A percentile compares a stretch with the other conserved stretches of the same genome.
phyloP scores from a whole-genome alignment of 2,888 invertebrate species.

The Hoplodrina ambigua region DNA sequence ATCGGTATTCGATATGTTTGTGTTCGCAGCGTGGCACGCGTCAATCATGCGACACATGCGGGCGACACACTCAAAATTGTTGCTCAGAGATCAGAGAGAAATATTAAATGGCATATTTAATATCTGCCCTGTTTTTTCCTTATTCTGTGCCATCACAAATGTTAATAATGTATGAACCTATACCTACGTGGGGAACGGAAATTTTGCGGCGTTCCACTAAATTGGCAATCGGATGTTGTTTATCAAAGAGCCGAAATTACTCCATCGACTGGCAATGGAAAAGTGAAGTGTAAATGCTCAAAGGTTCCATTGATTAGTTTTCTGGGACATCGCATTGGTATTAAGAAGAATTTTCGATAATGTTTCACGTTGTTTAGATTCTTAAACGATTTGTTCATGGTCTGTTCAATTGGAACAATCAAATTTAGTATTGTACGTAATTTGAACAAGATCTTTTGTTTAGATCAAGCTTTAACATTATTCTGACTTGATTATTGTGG shows the following conservation, averaged over 20 bases:
- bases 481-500: neutral
- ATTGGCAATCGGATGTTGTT: slow-evolving; percentile 54
- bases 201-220: slow-evolving; percentile 43
- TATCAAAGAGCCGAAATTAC: slow-evolving; percentile 47
- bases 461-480: neutral
- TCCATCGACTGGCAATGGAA: slow-evolving; percentile 23
- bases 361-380: slow-evolving; percentile 16
- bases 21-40: slow-evolving; percentile 73
- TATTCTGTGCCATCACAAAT: slow-evolving; percentile 47
- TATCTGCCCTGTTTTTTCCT: slow-evolving; percentile 65
- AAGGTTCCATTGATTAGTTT: slow-evolving; percentile 46
- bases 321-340: slow-evolving; percentile 27
- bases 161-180: slow-evolving; percentile 50
- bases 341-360: slow-evolving; percentile 32
- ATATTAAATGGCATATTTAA: slow-evolving; percentile 77
- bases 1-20: slow-evolving; percentile 73
- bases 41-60: slow-evolving; percentile 83
- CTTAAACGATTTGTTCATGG: slow-evolving; percentile 28
- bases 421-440: neutral
- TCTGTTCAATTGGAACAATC: slow-evolving; percentile 17
- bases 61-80: slow-evolving; percentile 82
- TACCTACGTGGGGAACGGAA: slow-evolving; percentile 28
- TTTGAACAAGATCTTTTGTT: slow-evolving; percentile 2
- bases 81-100: slow-evolving; percentile 77
- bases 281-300: slow-evolving; percentile 36